A percentile compares a stretch with the other conserved stretches of the same genome.
phyloP scores from a whole-genome alignment of 1,140 invertebrate genomes.

The Drosophila ohnishii region DNA sequence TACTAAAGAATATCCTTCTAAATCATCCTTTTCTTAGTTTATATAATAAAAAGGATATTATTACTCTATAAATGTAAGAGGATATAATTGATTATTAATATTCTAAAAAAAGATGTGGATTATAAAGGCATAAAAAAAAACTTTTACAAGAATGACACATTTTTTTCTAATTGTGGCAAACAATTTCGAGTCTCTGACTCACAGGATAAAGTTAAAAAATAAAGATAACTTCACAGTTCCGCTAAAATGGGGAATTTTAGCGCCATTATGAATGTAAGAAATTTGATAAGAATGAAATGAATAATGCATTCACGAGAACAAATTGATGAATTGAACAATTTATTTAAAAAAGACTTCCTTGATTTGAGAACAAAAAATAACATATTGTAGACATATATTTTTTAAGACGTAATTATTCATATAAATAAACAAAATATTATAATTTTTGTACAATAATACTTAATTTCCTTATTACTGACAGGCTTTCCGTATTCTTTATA shows the following conservation, averaged over 20 bases:
- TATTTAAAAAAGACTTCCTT: neutral
- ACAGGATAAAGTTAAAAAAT: constrained; percentile 8
- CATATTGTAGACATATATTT: neutral
- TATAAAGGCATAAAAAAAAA: neutral
- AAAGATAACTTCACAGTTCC: neutral
- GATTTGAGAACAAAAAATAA: neutral
- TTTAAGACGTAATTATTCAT: neutral
- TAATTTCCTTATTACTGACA: neutral
- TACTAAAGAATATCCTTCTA: too few species aligned
- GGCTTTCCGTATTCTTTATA: neutral
- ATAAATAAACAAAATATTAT: too few species aligned
- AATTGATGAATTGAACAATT: neutral
- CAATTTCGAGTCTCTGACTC: constrained; percentile 7
- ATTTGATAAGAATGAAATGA: neutral
- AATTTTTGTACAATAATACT: neutral
- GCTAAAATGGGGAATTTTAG: neutral
- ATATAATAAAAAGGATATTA: neutral
- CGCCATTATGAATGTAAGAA: too few species aligned
- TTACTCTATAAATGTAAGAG: neutral
- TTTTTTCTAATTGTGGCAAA: neutral
- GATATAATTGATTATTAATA: too few species aligned
- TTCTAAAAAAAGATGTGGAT: too few species aligned
- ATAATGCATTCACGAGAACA: neutral
- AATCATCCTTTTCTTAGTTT: too few species aligned
- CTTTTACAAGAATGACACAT: neutral